Percentiles rank a stretch among this genome's conserved stretches.
phyloP scores from a whole-genome alignment of 2,888 invertebrate species.

The Julus scanicus region DNA sequence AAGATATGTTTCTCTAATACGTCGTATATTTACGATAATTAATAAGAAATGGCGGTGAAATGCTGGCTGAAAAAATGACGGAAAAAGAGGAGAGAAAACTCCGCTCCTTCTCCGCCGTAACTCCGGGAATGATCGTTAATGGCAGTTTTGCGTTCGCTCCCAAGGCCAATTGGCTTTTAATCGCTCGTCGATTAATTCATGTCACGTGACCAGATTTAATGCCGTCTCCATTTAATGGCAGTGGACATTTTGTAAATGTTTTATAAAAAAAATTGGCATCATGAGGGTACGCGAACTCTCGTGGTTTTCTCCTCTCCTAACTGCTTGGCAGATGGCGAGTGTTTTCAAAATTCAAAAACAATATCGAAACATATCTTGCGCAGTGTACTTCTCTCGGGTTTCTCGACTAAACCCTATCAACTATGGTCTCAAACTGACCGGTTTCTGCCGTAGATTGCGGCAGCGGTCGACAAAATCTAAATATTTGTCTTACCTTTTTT shows the following conservation, averaged over 20 bases:
- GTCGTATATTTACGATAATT: neutral
- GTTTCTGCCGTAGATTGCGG: neutral
- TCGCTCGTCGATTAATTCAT: neutral
- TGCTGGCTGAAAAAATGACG: neutral
- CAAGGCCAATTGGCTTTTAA: too few species aligned
- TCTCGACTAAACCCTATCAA: neutral
- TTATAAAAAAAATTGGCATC: neutral
- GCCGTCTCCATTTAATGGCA: neutral
- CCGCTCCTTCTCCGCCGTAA: neutral
- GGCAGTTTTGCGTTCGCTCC: neutral
- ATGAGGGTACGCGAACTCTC: neutral
- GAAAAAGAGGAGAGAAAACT: too few species aligned
- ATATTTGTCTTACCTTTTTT: neutral
- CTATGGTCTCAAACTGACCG: neutral
- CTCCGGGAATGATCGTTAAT: neutral
- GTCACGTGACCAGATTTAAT: neutral
- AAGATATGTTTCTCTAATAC: neutral
- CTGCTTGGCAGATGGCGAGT: neutral
- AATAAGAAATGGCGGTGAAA: neutral
- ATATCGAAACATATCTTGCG: neutral
- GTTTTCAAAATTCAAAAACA: neutral
- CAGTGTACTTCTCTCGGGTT: neutral
- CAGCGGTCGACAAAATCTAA: neutral
- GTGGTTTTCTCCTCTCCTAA: neutral
- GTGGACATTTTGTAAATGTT: neutral